Evolutionary conservation across 2,797 vertebrate genomes (phyloP).

Genomic region (Mycteria americana): DNA sequence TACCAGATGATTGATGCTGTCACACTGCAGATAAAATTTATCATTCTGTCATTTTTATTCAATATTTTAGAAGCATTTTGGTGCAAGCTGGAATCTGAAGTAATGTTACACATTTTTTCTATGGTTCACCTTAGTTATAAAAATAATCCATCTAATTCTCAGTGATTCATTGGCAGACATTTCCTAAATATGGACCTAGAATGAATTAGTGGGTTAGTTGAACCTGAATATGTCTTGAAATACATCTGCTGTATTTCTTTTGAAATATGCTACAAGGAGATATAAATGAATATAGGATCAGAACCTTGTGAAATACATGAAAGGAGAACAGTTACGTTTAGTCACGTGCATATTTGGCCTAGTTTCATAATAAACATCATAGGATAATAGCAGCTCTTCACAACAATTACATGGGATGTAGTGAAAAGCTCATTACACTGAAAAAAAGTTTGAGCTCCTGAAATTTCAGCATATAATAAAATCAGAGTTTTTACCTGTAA

Average conservation of each 20-base stretch:
- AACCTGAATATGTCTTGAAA: not conserved
- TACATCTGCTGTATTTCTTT: not conserved
- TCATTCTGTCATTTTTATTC: slow-evolving; percentile 17
- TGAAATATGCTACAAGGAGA: not conserved
- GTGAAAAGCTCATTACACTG: not conserved
- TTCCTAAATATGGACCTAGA: not conserved
- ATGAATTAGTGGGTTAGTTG: not conserved
- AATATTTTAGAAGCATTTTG: not conserved
- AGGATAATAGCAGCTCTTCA: not conserved
- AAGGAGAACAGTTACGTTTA: not conserved
- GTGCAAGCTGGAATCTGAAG: not conserved
- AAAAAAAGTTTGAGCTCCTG: not conserved
- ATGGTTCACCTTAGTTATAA: not conserved
- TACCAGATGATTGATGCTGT: slow-evolving; percentile 34
- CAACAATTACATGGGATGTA: not conserved
- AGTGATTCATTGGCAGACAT: not conserved
- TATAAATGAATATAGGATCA: not conserved
- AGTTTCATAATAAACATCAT: not conserved
- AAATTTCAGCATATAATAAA: not conserved
- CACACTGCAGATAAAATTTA: not conserved
- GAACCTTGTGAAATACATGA: not conserved
- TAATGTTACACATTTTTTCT: not conserved
- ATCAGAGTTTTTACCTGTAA: not conserved
- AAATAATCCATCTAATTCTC: not conserved
- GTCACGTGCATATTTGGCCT: not conserved